phyloP scores from a whole-genome alignment of 2,797 vertebrate species.

The Macropus fuliginosus region DNA sequence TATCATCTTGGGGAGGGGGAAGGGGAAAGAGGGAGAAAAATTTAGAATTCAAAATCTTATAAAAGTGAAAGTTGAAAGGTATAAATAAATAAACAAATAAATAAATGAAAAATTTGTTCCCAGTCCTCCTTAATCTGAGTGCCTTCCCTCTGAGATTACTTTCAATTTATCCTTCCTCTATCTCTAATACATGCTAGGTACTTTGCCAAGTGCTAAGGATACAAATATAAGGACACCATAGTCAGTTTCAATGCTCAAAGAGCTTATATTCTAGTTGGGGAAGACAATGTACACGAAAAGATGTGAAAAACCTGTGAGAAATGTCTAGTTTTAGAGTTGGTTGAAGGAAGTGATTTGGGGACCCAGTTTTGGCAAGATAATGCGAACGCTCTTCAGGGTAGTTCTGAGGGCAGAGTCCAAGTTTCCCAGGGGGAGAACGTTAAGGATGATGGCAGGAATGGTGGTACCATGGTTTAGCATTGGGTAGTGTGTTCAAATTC shows the following conservation, averaged over 20 bases:
- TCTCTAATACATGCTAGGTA: background rate
- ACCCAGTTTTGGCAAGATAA: background rate
- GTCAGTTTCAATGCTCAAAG: background rate
- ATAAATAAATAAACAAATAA: too few relatives aligned
- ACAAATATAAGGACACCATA: background rate
- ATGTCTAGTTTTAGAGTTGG: background rate
- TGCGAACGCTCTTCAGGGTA: background rate
- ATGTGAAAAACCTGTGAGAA: background rate
- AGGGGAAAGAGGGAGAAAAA: too few relatives aligned
- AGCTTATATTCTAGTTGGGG: background rate
- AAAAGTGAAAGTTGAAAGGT: too few relatives aligned
- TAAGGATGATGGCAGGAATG: background rate
- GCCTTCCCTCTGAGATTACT: too few relatives aligned
- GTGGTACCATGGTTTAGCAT: background rate
- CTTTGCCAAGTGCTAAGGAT: background rate
- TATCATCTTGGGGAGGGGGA: too few relatives aligned
- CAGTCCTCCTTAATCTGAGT: too few relatives aligned
- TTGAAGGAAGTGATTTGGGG: background rate
- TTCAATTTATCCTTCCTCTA: background rate
- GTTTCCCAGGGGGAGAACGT: background rate
- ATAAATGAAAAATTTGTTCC: too few relatives aligned
- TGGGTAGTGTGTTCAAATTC: background rate
- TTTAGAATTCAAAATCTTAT: too few relatives aligned
- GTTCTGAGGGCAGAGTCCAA: background rate
- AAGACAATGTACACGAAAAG: background rate